phyloP scores from a whole-genome alignment of 1,140 invertebrate species.

The Calycopis cecrops region DNA sequence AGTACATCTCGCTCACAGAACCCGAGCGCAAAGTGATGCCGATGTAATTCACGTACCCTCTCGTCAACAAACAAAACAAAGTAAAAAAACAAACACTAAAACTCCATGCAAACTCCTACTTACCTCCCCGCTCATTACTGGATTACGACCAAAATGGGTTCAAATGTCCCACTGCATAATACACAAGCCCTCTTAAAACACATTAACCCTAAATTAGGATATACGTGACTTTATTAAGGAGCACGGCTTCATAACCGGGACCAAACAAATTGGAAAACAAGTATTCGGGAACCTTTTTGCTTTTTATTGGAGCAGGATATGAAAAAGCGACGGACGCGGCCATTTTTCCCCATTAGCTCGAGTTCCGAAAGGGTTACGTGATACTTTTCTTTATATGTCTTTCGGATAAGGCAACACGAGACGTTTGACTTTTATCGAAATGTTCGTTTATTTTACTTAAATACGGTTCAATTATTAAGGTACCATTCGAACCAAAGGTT shows the following conservation, averaged over 20 bases:
- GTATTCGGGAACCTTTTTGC: not conserved
- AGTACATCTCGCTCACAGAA: no score
- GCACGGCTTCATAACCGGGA: not conserved
- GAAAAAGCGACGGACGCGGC: constrained; percentile 6
- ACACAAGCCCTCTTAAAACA: not conserved
- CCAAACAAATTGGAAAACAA: constrained; percentile 5
- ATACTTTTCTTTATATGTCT: constrained; percentile 12
- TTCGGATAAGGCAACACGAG: not conserved
- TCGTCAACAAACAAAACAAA: no score
- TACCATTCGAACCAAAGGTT: no score
- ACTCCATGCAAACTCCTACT: not conserved
- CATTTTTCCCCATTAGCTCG: constrained; percentile 8
- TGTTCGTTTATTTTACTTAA: not conserved
- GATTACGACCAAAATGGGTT: not conserved
- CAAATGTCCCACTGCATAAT: constrained; percentile 3
- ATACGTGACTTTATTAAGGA: constrained; percentile 4
- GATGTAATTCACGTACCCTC: no score
- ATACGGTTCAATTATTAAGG: no score
- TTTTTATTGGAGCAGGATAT: constrained; percentile 4
- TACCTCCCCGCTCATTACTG: not conserved
- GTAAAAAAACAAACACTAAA: not conserved
- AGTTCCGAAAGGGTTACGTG: constrained; percentile 11
- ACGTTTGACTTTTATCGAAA: constrained; percentile 8
- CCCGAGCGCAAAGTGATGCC: no score
- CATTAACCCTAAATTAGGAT: constrained; percentile 9